Percentiles rank a stretch among this genome's conserved stretches.
These are phyloP conservation scores for Engystomops pustulosus DNA, from an alignment of 2,113 vertebrate genomes.

Conservation along the genomic window DNA sequence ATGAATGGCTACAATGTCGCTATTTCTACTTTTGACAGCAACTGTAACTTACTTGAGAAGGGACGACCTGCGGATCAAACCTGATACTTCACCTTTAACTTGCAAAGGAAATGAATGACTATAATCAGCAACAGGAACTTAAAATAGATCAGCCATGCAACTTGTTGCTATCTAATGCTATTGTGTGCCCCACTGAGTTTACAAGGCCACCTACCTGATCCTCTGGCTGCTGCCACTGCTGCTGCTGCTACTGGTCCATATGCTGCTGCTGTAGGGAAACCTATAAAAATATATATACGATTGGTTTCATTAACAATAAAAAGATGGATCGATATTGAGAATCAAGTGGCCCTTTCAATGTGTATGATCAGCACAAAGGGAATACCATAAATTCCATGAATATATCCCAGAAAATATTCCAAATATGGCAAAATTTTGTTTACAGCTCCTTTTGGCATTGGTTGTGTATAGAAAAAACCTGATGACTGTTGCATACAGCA, in stretches of 20 bases:
- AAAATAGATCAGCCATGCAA: constrained; percentile 90
- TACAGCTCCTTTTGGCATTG: too few relatives aligned
- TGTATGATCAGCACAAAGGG: too few relatives aligned
- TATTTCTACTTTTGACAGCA: constrained; percentile 8
- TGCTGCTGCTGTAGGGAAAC: constrained; percentile 92
- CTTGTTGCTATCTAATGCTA: constrained; percentile 94
- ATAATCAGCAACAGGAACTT: constrained; percentile 66
- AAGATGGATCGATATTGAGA: background rate
- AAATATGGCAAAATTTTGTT: too few relatives aligned
- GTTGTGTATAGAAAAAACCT: too few relatives aligned
- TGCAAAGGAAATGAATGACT: constrained; percentile 14
- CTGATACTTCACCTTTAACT: constrained; percentile 18
- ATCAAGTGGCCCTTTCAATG: background rate
- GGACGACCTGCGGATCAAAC: constrained; percentile 1
- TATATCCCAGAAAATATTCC: too few relatives aligned
- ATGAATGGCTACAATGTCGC: constrained; percentile 11
- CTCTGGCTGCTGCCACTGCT: constrained; percentile 92
- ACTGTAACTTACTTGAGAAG: constrained; percentile 24
- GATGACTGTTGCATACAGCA: too few relatives aligned
- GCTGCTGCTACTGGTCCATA: constrained; percentile 96
- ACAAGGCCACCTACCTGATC: constrained; percentile 97
- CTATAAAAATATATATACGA: constrained; percentile 69
- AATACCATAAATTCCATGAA: too few relatives aligned
- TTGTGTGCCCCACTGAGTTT: constrained; percentile 79
- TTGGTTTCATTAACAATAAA: background rate